Percentiles rank a stretch among this genome's conserved stretches.
These are phyloP conservation scores for Serripes groenlandicus DNA, from an alignment of 2,888 invertebrate species.

Conservation along the genomic window DNA sequence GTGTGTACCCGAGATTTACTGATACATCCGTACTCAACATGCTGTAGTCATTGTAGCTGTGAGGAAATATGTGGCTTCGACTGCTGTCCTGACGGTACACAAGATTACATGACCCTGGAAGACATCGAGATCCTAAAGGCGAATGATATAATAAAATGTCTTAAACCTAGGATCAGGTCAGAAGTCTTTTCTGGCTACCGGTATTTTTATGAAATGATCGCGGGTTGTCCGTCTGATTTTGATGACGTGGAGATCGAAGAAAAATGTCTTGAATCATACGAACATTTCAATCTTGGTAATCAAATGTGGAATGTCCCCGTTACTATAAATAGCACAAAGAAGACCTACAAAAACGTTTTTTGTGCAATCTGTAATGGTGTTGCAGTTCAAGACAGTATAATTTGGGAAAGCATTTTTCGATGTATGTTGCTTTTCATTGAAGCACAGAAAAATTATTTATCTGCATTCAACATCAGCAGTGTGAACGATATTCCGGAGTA, in stretches of 20 bases:
- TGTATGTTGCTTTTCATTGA: not conserved
- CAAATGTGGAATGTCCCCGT: conserved; percentile 10
- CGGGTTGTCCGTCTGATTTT: conserved; percentile 9
- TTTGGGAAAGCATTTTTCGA: not conserved
- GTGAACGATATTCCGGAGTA: not conserved
- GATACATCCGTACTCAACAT: not conserved
- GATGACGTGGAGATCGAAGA: not conserved
- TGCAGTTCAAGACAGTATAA: not conserved
- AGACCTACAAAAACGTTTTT: conserved; percentile 6
- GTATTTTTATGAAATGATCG: conserved; percentile 3
- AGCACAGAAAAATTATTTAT: not conserved
- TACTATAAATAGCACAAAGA: not conserved
- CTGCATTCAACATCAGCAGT: not conserved
- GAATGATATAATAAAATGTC: not conserved
- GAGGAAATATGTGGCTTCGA: not conserved
- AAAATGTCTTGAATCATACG: not conserved
- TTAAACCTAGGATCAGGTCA: not conserved
- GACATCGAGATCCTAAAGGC: not conserved
- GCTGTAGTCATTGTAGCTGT: conserved; percentile 10
- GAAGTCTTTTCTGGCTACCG: not conserved
- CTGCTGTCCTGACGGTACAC: conserved; percentile 16
- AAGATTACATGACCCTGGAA: not conserved
- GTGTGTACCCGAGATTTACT: not conserved
- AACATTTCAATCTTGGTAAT: not conserved
- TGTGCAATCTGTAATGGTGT: conserved; percentile 21